Conservation (phyloP, 1,140 invertebrate species). For the Drosophila setifemur region DNA sequence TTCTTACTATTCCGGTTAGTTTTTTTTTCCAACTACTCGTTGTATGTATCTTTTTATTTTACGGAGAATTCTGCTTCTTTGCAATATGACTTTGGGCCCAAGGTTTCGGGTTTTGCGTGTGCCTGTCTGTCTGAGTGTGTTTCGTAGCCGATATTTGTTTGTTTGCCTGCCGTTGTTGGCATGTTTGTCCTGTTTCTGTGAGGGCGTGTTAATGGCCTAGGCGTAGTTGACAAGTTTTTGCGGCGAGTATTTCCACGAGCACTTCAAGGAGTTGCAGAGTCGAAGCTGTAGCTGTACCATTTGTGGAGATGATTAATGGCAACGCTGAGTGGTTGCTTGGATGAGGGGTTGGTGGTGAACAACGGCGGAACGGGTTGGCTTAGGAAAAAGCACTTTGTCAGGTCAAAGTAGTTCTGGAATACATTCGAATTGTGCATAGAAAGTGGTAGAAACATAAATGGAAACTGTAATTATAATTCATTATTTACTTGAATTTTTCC, state of each 20-base stretch:
- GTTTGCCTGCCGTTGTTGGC: conserved; percentile 7
- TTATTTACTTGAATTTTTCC: no score
- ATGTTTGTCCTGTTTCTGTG: conserved; percentile 30
- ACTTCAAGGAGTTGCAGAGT: conserved; percentile 31
- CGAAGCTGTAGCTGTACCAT: conserved; percentile 24
- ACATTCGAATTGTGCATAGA: no score
- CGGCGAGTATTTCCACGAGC: conserved; percentile 45
- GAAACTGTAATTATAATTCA: no score
- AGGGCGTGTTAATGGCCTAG: conserved; percentile 72
- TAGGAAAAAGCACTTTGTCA: background rate
- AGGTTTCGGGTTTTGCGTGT: conserved; percentile 51
- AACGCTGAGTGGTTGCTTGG: background rate
- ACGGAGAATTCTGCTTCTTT: background rate
- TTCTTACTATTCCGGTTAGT: conserved; percentile 28
- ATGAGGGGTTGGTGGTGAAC: background rate
- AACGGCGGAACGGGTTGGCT: background rate
- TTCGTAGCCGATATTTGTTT: conserved; percentile 4
- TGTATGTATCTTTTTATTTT: conserved; percentile 1
- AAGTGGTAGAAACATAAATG: no score
- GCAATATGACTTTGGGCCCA: conserved; percentile 63
- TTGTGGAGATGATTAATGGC: conserved; percentile 69
- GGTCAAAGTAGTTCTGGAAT: background rate
- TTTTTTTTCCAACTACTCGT: conserved; percentile 29
- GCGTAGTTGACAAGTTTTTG: conserved; percentile 70
- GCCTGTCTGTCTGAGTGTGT: background rate